A percentile compares a stretch with the other conserved stretches of the same genome.
phyloP scores from a whole-genome alignment of 2,113 vertebrate species.

The Gambusia affinis region DNA sequence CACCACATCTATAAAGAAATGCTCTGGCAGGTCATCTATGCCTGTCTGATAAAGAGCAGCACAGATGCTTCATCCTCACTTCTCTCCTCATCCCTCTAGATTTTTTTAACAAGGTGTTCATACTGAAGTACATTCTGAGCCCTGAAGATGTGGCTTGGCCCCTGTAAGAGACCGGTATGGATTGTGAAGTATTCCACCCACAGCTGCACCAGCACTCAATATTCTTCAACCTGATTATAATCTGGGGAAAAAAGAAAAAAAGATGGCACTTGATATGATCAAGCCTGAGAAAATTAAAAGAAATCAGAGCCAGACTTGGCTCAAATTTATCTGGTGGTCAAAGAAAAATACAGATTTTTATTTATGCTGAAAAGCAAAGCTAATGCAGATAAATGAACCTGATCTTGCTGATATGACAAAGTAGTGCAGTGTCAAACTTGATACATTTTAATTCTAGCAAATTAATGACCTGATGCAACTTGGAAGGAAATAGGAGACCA shows the following conservation, averaged over 20 bases:
- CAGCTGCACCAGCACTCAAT: slow-evolving; percentile 41
- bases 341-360: slow-evolving; percentile 13
- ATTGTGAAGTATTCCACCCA: slow-evolving; percentile 20
- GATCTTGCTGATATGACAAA: slow-evolving; percentile 24
- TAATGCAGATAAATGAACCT: slow-evolving; percentile 22
- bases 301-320: slow-evolving; percentile 49
- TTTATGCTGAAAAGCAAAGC: slow-evolving; percentile 32
- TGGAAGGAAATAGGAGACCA: background rate
- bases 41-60: slow-evolving; percentile 60
- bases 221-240: slow-evolving; percentile 56
- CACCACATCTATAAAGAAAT: slow-evolving; percentile 70
- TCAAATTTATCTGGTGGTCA: slow-evolving; percentile 21
- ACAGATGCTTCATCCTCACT: slow-evolving; percentile 43
- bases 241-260: slow-evolving; percentile 52
- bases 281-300: slow-evolving; percentile 32
- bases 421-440: background rate
- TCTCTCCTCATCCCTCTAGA: slow-evolving; percentile 22
- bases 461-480: slow-evolving; percentile 28
- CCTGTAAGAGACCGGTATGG: slow-evolving; percentile 8
- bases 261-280: slow-evolving; percentile 47
- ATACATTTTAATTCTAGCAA: slow-evolving; percentile 12
- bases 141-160: slow-evolving; percentile 30
- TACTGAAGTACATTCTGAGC: background rate
- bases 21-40: slow-evolving; percentile 59
- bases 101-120: slow-evolving; percentile 28